phyloP scores from a whole-genome alignment of 2,797 vertebrate genomes.

The Eurystomus glaucurus region DNA sequence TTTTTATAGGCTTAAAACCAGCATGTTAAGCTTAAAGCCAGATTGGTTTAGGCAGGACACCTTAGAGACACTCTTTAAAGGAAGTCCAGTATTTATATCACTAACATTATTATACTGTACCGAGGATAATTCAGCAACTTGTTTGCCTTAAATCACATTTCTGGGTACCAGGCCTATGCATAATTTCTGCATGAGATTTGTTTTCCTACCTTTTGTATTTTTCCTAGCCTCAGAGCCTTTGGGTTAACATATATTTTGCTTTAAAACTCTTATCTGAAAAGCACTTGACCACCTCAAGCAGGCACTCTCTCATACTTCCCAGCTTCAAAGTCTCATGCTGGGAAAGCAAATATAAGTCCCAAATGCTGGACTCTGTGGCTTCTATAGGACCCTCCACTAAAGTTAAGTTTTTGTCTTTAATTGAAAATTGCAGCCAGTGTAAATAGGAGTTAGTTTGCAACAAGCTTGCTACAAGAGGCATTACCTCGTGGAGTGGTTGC shows the following conservation, averaged over 20 bases:
- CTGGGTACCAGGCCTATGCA: neutral
- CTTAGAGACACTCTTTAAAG: neutral
- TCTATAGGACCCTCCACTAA: constrained; percentile 18
- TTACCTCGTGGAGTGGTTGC: constrained; percentile 71
- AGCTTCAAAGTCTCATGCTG: constrained; percentile 52
- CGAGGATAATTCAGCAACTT: constrained; percentile 2
- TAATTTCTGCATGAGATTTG: constrained; percentile 17
- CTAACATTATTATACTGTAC: neutral
- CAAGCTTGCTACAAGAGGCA: constrained; percentile 72
- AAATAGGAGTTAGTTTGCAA: constrained; percentile 67
- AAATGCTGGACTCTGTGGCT: neutral
- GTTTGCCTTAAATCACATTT: constrained; percentile 27
- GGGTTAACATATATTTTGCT: constrained; percentile 54
- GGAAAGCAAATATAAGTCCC: constrained; percentile 56
- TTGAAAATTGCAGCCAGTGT: constrained; percentile 72
- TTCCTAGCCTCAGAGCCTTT: neutral
- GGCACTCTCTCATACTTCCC: constrained; percentile 5
- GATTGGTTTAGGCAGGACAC: constrained; percentile 25
- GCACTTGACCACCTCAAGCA: constrained; percentile 36
- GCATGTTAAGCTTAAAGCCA: constrained; percentile 7
- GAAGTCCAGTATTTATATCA: neutral
- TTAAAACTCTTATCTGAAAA: constrained; percentile 46
- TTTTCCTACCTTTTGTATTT: constrained; percentile 10
- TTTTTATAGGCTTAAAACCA: constrained; percentile 8
- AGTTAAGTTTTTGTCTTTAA: constrained; percentile 73